Base-by-base conservation (phyloP, 2,797 vertebrate genomes). In the Rhabdophis nuchalis region DNA sequence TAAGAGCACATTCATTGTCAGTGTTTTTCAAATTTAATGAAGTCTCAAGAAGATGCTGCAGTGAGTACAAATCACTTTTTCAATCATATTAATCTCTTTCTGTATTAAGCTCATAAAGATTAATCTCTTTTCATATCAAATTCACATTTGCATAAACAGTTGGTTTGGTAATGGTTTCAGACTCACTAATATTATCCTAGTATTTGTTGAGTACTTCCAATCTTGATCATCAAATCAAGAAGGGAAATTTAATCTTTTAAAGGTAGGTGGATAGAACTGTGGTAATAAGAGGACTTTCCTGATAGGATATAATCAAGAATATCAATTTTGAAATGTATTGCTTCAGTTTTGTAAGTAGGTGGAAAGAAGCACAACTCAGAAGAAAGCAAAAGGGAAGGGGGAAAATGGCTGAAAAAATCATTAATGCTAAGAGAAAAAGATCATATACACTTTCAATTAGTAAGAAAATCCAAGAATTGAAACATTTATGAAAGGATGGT, bases 271-370 rank as follows among this genome's bases (percentile, higher is more conserved):
- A 61, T 29, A 86, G 12, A 18, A 32, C 82, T 7, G 11, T 77
- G 7, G 68, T 18, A 61, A 92, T 61, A 60, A 91, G 87, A 86
- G 3, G 0, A 2, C 46, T 90, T 94, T 8, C 0, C 89, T 95
- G 91, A 60, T 54, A 8, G 60, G 91, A 68, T 93, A 88, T 32
- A 92, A 93, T 91, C 53, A 91, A 85, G 50, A 94, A 20, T 82
- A 96, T 89, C 93, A 92, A 50, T 91, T 53, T 50, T 92, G 64
- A 87, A 93, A 96, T 95, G 91, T 57, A 93, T 94, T 95, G 50
- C 86, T 60, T 94, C 85, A 9, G 88, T 29, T 95, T 93, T 93
- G 61, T 32, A 93, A 93, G 88, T 72, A 93, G 85, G 56, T 96
- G 92, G 90, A 52, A 88, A 91, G 93, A 87, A 93, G 54, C 60